Evolutionary conservation across 92 coral and sea anemone genomes (phyloP), one percentile per base, ranked within the genome.

Genomic region (Heteractis magnifica): DNA sequence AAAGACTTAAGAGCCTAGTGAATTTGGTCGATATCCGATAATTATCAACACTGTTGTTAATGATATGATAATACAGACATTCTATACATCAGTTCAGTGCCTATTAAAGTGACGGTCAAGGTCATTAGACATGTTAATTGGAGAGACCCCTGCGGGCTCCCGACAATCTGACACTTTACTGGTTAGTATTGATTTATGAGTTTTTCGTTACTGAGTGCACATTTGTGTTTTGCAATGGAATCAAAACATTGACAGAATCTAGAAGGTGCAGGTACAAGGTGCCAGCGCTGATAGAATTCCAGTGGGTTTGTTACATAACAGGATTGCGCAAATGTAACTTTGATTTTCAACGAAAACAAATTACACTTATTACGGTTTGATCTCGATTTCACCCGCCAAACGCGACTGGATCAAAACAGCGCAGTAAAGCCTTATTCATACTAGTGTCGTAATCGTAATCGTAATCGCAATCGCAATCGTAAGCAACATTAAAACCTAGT

Each of bases 101-200:
- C 4, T n/a, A 68, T 20, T 68, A 6, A 68, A 68, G 73, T 68
- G 49, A 68, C 23, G 15, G 20, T 9, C 73, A 8, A 10, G 15
- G 73, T 68, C 48, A 68, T 68, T 68, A 68, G 73, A 68, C 48
- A 68, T 68, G 50, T 68, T 26, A 23, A 68, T 68, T 21, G 73
- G 73, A 23, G 49, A 68, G 73, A 68, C 48, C 73, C 73, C 73
- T 68, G 13, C 44, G 49, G 73, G 73, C 73, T 62, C 0, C 6
- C 6, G 70, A 68, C 50, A 68, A 23, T 20, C 16, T 20, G 73
- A 68, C 14, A 68, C 9, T 20, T 68, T 7, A 68, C 73, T 68
- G 26, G 49, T 68, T 13, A 23, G 49, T 2, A 21, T 6, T 68
- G 73, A 68, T 68, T 68, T 20, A 68, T 48, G 73, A 68, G 14